Conservation (phyloP, 2,888 invertebrate species). For the Caenorhabditis doughertyi region DNA sequence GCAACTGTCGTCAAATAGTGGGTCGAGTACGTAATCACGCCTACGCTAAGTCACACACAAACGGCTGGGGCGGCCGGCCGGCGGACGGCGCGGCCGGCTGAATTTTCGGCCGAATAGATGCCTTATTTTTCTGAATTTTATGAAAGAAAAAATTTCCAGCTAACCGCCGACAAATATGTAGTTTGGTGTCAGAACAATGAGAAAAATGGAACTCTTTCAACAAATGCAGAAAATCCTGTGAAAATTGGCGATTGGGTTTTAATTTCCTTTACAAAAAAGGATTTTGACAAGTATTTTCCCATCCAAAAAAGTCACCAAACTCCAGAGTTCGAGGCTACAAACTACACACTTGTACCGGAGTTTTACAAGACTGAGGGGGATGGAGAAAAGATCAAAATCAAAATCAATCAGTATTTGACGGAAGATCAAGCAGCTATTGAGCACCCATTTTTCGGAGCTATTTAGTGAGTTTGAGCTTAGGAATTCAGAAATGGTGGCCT, state of each 20-base stretch:
- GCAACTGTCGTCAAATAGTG: too few species aligned
- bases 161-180: too few species aligned
- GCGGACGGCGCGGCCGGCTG: too few species aligned
- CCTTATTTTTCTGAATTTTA: too few species aligned
- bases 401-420: background rate
- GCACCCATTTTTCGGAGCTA: background rate
- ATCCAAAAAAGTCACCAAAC: background rate
- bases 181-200: too few species aligned
- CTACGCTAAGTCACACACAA: too few species aligned
- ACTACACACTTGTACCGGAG: background rate
- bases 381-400: background rate
- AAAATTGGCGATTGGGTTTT: background rate
- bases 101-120: too few species aligned
- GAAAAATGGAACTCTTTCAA: background rate
- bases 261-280: background rate
- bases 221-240: background rate
- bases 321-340: background rate
- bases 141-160: too few species aligned
- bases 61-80: too few species aligned
- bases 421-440: background rate
- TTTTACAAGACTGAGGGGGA: background rate
- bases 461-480: constrained; percentile 29
- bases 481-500: too few species aligned
- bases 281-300: background rate
- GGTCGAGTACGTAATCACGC: too few species aligned